A percentile compares a stretch with the other conserved stretches of the same genome.
Evolutionary conservation across 2,113 vertebrate species (phyloP).

Genomic region (Carassius auratus): DNA sequence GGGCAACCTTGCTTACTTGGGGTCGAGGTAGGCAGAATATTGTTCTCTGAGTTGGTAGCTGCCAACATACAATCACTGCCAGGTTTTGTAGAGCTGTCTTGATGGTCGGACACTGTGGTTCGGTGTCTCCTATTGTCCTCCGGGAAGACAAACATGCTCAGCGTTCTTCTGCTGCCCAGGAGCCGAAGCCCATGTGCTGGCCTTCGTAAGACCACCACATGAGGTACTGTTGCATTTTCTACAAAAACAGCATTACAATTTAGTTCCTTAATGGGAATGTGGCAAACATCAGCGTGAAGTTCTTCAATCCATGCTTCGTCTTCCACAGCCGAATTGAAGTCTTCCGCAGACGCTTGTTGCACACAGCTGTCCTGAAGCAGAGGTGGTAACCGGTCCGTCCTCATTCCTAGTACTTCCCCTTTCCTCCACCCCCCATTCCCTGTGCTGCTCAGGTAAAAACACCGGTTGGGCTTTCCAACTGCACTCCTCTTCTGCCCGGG

Average conservation of each 20-base stretch:
- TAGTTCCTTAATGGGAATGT: constrained; percentile 22
- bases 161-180: constrained; percentile 59
- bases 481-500: constrained; percentile 65
- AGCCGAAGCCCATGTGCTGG: constrained; percentile 54
- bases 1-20: constrained; percentile 55
- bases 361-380: constrained; percentile 59
- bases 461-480: constrained; percentile 65
- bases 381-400: constrained; percentile 74
- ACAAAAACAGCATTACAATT: constrained; percentile 21
- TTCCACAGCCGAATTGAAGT: constrained; percentile 47
- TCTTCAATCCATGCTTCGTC: constrained; percentile 42
- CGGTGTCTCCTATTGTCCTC: constrained; percentile 59
- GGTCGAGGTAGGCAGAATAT: constrained; percentile 28
- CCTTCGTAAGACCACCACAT: constrained; percentile 66
- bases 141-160: constrained; percentile 76
- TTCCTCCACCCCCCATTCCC: constrained; percentile 61
- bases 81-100: constrained; percentile 74
- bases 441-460: constrained; percentile 64
- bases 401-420: constrained; percentile 72
- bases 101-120: constrained; percentile 66
- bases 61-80: constrained; percentile 80
- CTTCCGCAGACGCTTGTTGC: constrained; percentile 49
- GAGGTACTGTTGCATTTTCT: constrained; percentile 55
- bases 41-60: constrained; percentile 49
- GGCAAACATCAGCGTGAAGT: constrained; percentile 25